These are phyloP conservation scores for Acleris holmiana DNA, from an alignment of 2,888 invertebrate species.

Conservation along the genomic window DNA sequence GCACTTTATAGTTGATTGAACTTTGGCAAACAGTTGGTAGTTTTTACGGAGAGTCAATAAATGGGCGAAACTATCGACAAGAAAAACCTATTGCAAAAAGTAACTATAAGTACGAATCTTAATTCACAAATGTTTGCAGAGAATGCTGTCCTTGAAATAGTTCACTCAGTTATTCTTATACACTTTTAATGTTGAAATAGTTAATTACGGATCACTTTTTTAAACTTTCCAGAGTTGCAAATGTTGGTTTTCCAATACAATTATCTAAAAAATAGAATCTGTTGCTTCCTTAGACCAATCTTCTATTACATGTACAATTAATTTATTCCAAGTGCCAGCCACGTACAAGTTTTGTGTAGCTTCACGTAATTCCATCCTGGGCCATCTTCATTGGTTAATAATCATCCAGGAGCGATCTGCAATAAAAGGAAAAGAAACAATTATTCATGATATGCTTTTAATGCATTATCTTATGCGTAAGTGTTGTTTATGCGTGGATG, in stretches of 20 bases:
- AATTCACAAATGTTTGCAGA: too few relatives aligned
- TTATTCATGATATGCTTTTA: slow-evolving; percentile 27
- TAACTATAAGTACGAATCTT: not conserved
- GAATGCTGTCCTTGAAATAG: too few relatives aligned
- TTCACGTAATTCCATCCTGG: slow-evolving; percentile 60
- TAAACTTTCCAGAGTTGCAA: too few relatives aligned
- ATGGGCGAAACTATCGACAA: slow-evolving; percentile 34
- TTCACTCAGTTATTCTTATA: too few relatives aligned
- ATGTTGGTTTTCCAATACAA: too few relatives aligned
- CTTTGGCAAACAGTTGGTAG: slow-evolving; percentile 41
- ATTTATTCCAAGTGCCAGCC: not conserved
- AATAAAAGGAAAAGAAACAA: slow-evolving; percentile 48
- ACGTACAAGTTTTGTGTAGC: not conserved
- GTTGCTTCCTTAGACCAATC: too few relatives aligned
- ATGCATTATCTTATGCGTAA: slow-evolving; percentile 9
- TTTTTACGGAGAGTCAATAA: slow-evolving; percentile 42
- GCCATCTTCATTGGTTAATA: slow-evolving; percentile 52
- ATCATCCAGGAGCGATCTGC: slow-evolving; percentile 53
- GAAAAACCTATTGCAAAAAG: slow-evolving; percentile 34
- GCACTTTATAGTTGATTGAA: slow-evolving; percentile 55
- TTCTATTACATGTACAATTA: not conserved
- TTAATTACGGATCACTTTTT: too few relatives aligned
- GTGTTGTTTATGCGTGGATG: not conserved
- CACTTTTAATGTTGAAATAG: too few relatives aligned
- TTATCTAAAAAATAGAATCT: too few relatives aligned